Conservation (phyloP, 2,113 vertebrate genomes). For the Hymenochirus boettgeri region DNA sequence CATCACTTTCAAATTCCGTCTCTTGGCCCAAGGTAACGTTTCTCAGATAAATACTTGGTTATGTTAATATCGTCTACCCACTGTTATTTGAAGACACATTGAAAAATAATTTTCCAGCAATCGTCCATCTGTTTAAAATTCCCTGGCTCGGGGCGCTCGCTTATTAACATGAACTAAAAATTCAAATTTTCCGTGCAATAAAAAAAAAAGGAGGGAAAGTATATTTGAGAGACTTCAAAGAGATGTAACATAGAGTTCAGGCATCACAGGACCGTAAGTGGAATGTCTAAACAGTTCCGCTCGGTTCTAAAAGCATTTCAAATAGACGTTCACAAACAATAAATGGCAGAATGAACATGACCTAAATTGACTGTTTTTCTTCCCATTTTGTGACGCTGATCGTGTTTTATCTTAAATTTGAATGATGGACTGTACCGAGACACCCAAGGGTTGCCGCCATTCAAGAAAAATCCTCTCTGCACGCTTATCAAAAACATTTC, state of each 20-base stretch:
- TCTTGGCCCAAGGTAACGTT: background rate
- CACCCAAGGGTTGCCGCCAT: constrained; percentile 28
- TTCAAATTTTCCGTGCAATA: constrained; percentile 62
- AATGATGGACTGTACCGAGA: constrained; percentile 2
- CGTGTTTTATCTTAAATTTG: constrained; percentile 32
- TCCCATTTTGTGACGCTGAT: constrained; percentile 28
- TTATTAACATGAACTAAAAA: constrained; percentile 70
- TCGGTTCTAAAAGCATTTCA: constrained; percentile 38
- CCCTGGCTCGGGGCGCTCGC: constrained; percentile 59
- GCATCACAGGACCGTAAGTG: constrained; percentile 29
- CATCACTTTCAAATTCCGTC: background rate
- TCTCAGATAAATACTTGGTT: background rate
- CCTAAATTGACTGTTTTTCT: constrained; percentile 38
- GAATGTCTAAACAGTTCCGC: constrained; percentile 16
- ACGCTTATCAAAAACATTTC: constrained; percentile 24
- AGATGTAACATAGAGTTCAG: constrained; percentile 41
- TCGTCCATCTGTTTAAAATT: constrained; percentile 20
- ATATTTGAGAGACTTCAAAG: constrained; percentile 60
- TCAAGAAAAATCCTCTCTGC: constrained; percentile 7
- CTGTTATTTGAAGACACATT: background rate
- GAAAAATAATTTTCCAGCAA: constrained; percentile 13
- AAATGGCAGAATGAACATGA: constrained; percentile 34
- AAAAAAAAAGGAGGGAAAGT: background rate
- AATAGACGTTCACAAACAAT: constrained; percentile 37
- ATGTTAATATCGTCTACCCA: background rate